A percentile compares a stretch with the other conserved stretches of the same genome.
Conservation (phyloP, 2,797 vertebrate genomes). For the Tapera naevia region DNA sequence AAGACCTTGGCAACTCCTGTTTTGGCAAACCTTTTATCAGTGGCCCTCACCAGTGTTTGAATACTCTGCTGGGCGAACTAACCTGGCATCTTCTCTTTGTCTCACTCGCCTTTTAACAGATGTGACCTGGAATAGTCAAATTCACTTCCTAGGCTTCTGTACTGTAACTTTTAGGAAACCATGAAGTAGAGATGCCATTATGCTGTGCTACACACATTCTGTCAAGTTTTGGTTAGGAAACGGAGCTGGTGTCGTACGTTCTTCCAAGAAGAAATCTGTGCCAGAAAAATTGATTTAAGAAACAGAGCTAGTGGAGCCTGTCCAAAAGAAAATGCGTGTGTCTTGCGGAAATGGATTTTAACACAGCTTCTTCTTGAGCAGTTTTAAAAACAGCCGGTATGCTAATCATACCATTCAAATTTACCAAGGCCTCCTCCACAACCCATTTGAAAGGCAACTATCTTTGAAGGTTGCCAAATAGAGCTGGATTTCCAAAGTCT, state of each 20-base stretch:
- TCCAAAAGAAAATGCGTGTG: conserved; percentile 64
- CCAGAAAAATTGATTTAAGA: conserved; percentile 67
- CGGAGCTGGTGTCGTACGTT: conserved; percentile 53
- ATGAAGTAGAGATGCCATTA: conserved; percentile 23
- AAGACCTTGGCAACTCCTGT: conserved; percentile 63
- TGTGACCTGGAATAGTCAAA: not conserved
- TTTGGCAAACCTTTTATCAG: conserved; percentile 66
- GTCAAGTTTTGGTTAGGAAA: conserved; percentile 62
- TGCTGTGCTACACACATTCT: conserved; percentile 59
- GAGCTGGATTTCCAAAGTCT: conserved; percentile 59
- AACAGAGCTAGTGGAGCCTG: conserved; percentile 65
- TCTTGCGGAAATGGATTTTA: conserved; percentile 68
- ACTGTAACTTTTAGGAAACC: conserved; percentile 17
- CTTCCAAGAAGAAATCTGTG: conserved; percentile 63
- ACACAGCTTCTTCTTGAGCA: conserved; percentile 65
- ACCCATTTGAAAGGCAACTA: conserved; percentile 51
- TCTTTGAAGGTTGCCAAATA: conserved; percentile 54
- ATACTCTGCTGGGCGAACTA: not conserved
- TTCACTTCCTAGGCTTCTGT: conserved; percentile 18
- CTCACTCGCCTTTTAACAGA: not conserved
- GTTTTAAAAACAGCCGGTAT: conserved; percentile 69
- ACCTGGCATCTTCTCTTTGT: not conserved
- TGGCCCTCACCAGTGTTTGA: conserved; percentile 57
- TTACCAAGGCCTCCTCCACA: conserved; percentile 70
- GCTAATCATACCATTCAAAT: conserved; percentile 66